Conservation (phyloP, 2,113 vertebrate genomes). For the Phyllostomus discolor region DNA sequence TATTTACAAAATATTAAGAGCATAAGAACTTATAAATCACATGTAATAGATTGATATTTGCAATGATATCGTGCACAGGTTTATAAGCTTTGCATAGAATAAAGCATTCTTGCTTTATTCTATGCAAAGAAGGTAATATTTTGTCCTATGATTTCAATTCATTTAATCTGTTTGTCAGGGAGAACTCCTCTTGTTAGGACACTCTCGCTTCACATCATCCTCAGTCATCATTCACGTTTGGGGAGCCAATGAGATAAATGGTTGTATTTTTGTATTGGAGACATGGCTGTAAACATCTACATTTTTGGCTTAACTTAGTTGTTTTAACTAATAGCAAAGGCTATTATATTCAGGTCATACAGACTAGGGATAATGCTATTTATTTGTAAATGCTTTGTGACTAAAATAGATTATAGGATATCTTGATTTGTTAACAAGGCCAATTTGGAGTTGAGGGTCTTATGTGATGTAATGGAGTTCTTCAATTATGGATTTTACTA, state of each 20-base stretch:
- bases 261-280: background rate
- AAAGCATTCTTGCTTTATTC: background rate
- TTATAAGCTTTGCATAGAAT: no score
- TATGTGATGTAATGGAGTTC: background rate
- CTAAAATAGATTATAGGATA: background rate
- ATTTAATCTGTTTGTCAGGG: background rate
- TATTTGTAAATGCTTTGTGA: background rate
- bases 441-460: background rate
- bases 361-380: background rate
- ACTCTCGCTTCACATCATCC: background rate
- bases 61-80: background rate
- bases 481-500: background rate
- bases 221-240: background rate
- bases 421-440: background rate
- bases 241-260: background rate
- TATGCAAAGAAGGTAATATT: background rate
- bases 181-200: background rate
- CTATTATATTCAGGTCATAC: background rate
- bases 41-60: background rate
- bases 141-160: background rate
- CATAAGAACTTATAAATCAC: background rate
- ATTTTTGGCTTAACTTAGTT: background rate
- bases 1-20: background rate
- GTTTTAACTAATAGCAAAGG: background rate
- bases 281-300: background rate